A percentile compares a stretch with the other conserved stretches of the same genome.
Conservation (phyloP, 2,113 vertebrate species). For the Motacilla tschutschensis region DNA sequence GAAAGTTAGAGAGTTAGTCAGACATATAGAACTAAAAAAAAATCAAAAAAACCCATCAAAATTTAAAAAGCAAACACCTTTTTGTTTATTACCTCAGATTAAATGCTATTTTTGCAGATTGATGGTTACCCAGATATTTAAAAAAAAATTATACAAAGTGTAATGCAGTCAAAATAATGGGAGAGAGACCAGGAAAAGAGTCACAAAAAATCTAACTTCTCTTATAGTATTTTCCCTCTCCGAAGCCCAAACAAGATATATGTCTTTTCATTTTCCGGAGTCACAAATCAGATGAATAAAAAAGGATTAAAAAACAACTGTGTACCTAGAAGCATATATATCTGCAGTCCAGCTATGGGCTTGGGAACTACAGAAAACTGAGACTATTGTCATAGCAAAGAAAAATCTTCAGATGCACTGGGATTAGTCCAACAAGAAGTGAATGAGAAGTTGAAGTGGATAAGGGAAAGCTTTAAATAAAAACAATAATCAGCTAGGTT, state of each 20-base stretch:
- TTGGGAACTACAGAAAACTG: neutral
- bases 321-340: neutral
- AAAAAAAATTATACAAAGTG: neutral
- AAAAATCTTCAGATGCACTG: neutral
- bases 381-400: neutral
- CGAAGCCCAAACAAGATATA: neutral
- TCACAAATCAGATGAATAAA: neutral
- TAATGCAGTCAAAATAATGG: neutral
- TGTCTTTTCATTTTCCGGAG: neutral
- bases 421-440: neutral
- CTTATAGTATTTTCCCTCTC: neutral
- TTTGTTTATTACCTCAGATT: neutral
- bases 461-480: neutral
- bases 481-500: neutral
- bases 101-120: neutral
- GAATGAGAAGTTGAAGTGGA: neutral
- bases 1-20: neutral
- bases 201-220: neutral
- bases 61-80: neutral
- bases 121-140: neutral
- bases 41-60: neutral
- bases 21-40: neutral
- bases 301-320: neutral
- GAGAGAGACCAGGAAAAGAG: neutral
- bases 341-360: neutral